phyloP scores from a whole-genome alignment of 2,113 vertebrate species.

The Megaceryle torquata region DNA sequence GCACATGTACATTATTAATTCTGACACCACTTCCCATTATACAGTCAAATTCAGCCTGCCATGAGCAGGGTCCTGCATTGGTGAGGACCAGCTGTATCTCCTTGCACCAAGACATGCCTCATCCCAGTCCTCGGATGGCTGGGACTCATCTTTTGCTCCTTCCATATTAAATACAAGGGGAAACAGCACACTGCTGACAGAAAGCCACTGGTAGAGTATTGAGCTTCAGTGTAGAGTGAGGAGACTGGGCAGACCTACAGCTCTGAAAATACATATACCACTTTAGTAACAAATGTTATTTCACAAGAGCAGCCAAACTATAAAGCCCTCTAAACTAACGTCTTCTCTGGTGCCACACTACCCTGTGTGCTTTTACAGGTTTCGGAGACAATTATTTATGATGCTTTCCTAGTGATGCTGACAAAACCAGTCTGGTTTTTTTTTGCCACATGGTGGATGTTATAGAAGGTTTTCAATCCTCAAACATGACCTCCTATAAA shows the following conservation, averaged over 20 bases:
- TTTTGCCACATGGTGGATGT: background rate
- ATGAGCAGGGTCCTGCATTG: background rate
- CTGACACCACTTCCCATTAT: background rate
- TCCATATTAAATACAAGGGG: background rate
- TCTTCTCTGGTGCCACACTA: background rate
- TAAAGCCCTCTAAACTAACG: background rate
- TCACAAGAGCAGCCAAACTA: background rate
- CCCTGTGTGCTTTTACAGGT: background rate
- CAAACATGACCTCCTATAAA: background rate
- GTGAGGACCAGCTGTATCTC: background rate
- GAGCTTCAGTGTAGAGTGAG: background rate
- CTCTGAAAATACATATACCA: background rate
- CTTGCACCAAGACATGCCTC: background rate
- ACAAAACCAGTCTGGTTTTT: background rate
- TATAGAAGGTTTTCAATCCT: background rate
- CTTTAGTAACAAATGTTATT: background rate
- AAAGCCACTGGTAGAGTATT: background rate
- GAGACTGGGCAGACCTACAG: fast-evolving
- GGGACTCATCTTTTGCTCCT: background rate
- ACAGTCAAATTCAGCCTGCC: background rate
- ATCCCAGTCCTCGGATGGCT: background rate
- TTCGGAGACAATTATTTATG: background rate
- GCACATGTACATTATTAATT: background rate
- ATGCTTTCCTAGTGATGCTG: background rate
- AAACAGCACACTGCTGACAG: background rate